Evolutionary conservation across 2,113 vertebrate genomes (phyloP).

Genomic region (Oreochromis spilurus): DNA sequence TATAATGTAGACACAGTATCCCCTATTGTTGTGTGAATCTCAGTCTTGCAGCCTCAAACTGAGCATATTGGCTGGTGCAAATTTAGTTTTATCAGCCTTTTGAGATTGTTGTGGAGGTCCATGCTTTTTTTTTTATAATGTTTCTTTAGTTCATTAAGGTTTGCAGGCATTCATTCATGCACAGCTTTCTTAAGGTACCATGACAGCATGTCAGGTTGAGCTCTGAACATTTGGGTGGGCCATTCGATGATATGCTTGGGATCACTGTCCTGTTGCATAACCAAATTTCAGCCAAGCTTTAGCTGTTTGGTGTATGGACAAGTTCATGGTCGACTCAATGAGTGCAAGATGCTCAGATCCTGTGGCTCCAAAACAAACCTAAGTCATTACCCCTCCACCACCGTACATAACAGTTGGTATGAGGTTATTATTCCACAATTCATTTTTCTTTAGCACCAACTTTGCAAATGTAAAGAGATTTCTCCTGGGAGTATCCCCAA

Average conservation of each 20-base stretch:
- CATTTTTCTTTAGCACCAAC: neutral
- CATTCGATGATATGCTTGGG: neutral
- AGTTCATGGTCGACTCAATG: neutral
- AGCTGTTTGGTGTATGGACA: neutral
- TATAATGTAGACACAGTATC: neutral
- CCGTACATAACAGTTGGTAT: neutral
- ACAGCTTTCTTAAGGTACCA: neutral
- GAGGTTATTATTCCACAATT: neutral
- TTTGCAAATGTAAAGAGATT: neutral
- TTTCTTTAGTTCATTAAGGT: neutral
- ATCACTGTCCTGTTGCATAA: neutral
- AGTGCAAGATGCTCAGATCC: neutral
- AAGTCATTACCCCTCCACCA: neutral
- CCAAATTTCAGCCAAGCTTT: neutral
- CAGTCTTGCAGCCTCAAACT: accelerated
- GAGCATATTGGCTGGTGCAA: neutral
- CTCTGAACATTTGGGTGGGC: neutral
- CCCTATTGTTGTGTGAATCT: neutral
- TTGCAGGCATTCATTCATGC: neutral
- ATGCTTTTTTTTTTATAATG: neutral
- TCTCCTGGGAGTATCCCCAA: neutral
- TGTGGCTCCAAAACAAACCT: neutral
- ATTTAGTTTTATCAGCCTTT: neutral
- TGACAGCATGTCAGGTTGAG: neutral
- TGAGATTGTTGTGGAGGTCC: neutral